Base-by-base conservation (phyloP, 2,888 invertebrate species). In the Drosophila mulleri region DNA sequence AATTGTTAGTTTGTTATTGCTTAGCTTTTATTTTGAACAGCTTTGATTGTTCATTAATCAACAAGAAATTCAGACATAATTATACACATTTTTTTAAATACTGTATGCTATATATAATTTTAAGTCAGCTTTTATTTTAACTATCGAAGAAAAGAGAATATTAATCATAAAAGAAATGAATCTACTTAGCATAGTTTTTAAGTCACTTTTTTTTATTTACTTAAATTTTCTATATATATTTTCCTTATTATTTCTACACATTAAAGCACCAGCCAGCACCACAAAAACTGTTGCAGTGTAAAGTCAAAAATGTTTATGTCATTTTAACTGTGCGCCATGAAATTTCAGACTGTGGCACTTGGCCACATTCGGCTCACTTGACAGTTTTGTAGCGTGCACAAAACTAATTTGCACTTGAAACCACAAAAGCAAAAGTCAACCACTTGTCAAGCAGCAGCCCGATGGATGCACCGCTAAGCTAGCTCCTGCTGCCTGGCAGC, bases 371-470 rank as follows among this genome's bases (percentile, higher is more conserved):
- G 29, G 35, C 63, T 32, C 58, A 64, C 72, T 72, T 63, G 78
- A 69, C 78, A 82, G 74, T 78, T 78, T 82, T 73, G 79, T 78
- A 82, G 79, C 82, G 78, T 73, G 82, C 52, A 72, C 66, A 73
- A 88, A 78, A 88, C 78, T 88, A 88, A 83, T 83, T 89, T 83
- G 80, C 83, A 78, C 88, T 89, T 84, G 88, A 83, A 83, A 80
- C 79, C 79, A 60, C 79, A 80, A 80, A 63, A 72, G 88, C 67
- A 74, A 89, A 75, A 89, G 82, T 71, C 72, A 67, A 72, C 78
- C 78, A 32, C 77, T 67, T 77, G 61, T 61, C 78, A 64, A 35
- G 53, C 65, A 50, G 62, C 39, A n/a, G 8, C 47, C 16, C 26
- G 47, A 26, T 56, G 61, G 47, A 26, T 56, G 61, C 63, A 54